Evolutionary conservation across 2,113 vertebrate species (phyloP).

Genomic region (Podarcis cretensis): DNA sequence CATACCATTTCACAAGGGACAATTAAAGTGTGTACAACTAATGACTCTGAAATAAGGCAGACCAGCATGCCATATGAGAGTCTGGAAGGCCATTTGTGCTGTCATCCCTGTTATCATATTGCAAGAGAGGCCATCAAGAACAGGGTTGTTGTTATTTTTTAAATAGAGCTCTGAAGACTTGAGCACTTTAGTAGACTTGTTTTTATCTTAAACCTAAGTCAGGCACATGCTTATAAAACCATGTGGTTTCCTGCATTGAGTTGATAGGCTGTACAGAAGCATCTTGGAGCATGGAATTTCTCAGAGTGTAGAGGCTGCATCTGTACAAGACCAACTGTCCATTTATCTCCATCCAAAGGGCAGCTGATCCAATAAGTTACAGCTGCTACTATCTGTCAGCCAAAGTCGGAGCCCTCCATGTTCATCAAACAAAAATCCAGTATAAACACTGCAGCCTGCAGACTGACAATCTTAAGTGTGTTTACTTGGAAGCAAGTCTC

Average conservation of each 20-base stretch:
- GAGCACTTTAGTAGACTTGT: background rate
- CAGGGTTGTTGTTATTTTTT: background rate
- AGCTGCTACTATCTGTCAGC: constrained; percentile 64
- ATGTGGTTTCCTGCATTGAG: constrained; percentile 30
- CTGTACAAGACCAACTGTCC: constrained; percentile 56
- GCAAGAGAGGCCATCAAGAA: too few relatives aligned
- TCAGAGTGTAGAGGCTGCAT: constrained; percentile 1
- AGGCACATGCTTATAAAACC: background rate
- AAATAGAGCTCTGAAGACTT: background rate
- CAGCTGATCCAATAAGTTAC: constrained; percentile 54
- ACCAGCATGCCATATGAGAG: too few relatives aligned
- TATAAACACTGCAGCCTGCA: constrained; percentile 38
- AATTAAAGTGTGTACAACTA: too few relatives aligned
- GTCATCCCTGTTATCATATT: too few relatives aligned
- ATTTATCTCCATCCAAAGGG: constrained; percentile 58
- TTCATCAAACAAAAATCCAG: constrained; percentile 51
- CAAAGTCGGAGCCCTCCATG: background rate
- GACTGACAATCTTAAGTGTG: background rate
- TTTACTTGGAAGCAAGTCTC: background rate
- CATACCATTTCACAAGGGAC: too few relatives aligned
- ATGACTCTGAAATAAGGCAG: too few relatives aligned
- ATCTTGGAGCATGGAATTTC: constrained; percentile 46
- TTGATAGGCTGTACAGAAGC: background rate
- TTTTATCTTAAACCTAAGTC: background rate
- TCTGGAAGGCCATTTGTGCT: too few relatives aligned